These are phyloP conservation scores for Pissodes strobi DNA, from an alignment of 1,140 invertebrate species.

Conservation along the genomic window DNA sequence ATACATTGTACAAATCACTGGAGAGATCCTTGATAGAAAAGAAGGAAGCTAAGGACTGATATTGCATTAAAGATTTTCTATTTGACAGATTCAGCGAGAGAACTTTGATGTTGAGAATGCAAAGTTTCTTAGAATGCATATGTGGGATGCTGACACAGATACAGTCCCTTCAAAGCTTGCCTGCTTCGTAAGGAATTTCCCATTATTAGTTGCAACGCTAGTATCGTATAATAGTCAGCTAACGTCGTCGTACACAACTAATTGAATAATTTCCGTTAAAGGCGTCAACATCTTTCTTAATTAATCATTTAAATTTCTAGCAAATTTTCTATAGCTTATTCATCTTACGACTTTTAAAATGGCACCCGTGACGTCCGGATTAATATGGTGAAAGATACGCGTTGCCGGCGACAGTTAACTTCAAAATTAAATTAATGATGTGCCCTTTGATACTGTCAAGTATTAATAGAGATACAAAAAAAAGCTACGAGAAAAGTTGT, in stretches of 20 bases:
- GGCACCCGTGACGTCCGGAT: slow-evolving; percentile 28
- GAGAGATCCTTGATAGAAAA: too few species aligned
- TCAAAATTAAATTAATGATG: slow-evolving; percentile 31
- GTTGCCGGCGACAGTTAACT: slow-evolving; percentile 29
- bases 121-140: too few species aligned
- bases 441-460: slow-evolving; percentile 25
- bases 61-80: too few species aligned
- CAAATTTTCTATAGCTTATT: slow-evolving; percentile 32
- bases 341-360: slow-evolving; percentile 31
- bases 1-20: too few species aligned
- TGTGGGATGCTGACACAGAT: too few species aligned
- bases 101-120: too few species aligned
- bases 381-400: slow-evolving; percentile 33
- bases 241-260: slow-evolving; percentile 1
- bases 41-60: too few species aligned
- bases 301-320: slow-evolving; percentile 30
- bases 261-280: slow-evolving; percentile 11
- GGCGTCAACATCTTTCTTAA: slow-evolving; percentile 25
- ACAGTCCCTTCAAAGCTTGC: too few species aligned
- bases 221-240: too few species aligned
- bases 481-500: slow-evolving; percentile 1
- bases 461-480: slow-evolving; percentile 28
- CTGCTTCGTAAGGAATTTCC: too few species aligned
- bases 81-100: too few species aligned
- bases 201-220: too few species aligned